Evolutionary conservation across 2,113 vertebrate species (phyloP).

Genomic region (Paramormyrops kingsleyae): DNA sequence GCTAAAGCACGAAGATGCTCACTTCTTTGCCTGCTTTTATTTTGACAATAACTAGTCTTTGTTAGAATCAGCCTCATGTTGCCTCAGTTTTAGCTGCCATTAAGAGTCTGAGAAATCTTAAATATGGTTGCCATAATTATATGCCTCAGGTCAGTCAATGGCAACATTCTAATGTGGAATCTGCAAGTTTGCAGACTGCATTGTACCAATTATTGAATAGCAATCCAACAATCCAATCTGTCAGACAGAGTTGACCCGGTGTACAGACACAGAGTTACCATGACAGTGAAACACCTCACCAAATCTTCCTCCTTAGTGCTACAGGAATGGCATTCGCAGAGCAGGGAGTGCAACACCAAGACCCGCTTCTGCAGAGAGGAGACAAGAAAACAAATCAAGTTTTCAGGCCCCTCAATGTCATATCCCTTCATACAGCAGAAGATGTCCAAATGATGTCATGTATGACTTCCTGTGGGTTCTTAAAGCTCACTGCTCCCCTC

Average conservation of each 20-base stretch:
- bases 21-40: background rate
- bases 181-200: background rate
- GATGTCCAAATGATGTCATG: background rate
- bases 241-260: background rate
- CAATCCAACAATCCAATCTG: background rate
- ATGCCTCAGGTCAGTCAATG: background rate
- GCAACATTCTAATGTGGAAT: background rate
- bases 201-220: background rate
- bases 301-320: background rate
- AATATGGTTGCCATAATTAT: background rate
- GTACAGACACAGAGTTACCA: background rate
- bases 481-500: background rate
- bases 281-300: conserved; percentile 34
- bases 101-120: background rate
- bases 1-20: background rate
- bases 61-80: background rate
- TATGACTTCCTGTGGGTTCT: background rate
- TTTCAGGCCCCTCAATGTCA: background rate
- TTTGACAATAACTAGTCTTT: background rate
- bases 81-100: background rate
- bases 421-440: background rate
- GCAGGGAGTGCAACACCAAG: conserved; percentile 32
- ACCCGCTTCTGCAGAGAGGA: conserved; percentile 33
- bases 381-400: conserved; percentile 1
- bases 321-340: conserved; percentile 39